Evolutionary conservation across 2,113 vertebrate species (phyloP).

Genomic region (Trematocara unimaculatum): DNA sequence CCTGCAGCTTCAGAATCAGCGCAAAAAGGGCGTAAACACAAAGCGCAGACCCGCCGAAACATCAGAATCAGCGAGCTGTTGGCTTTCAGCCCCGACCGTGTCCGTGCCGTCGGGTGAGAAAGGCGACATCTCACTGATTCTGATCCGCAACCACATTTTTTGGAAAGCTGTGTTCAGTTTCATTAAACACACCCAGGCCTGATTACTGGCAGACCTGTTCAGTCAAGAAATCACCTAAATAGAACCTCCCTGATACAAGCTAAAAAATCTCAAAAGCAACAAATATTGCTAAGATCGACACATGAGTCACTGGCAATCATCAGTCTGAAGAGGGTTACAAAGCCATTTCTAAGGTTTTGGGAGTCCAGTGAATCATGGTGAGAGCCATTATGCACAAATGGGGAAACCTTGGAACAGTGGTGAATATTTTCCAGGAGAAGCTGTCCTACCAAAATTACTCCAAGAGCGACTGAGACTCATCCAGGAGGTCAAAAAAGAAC

Average conservation of each 20-base stretch:
- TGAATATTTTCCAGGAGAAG: neutral
- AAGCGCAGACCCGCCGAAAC: rapidly evolving
- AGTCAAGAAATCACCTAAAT: rapidly evolving
- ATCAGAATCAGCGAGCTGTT: no score
- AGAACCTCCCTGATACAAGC: neutral
- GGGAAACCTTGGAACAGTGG: neutral
- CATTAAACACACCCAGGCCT: neutral
- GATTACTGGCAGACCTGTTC: rapidly evolving
- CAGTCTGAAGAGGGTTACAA: neutral
- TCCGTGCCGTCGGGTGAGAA: no score
- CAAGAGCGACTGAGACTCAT: neutral
- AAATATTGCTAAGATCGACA: neutral
- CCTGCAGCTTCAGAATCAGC: rapidly evolving
- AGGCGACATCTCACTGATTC: rapidly evolving
- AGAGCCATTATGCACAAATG: neutral
- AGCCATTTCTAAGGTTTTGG: neutral
- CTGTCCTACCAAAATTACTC: neutral
- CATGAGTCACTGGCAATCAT: neutral
- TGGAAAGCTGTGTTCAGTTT: neutral
- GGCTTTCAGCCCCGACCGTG: no score
- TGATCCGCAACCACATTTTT: rapidly evolving
- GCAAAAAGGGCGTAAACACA: rapidly evolving
- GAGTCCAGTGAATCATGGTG: neutral
- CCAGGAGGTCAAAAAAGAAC: neutral
- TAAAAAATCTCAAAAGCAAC: neutral